These are phyloP conservation scores for Uloborus plumipes DNA, from an alignment of 2,888 invertebrate genomes.

Conservation along the genomic window DNA sequence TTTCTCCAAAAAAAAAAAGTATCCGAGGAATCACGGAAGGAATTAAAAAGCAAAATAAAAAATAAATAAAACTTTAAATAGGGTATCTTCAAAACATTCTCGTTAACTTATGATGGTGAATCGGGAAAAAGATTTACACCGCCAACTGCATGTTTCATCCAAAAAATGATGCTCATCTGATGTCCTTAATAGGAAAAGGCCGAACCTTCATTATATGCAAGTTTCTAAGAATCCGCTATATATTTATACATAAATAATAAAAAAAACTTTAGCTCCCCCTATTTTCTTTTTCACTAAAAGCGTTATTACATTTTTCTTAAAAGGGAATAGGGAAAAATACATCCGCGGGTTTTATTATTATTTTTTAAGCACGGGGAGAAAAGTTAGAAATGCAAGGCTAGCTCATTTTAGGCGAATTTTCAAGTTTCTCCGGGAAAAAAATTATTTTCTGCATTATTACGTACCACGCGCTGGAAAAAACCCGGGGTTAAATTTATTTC, in stretches of 20 bases:
- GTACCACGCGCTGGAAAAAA: slow-evolving; percentile 26
- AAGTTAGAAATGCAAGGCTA: slow-evolving; percentile 55
- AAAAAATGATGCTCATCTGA: slow-evolving; percentile 45
- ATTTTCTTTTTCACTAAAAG: slow-evolving; percentile 49
- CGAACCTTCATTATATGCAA: slow-evolving; percentile 52
- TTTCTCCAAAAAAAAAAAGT: background rate
- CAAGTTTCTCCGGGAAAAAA: slow-evolving; percentile 48
- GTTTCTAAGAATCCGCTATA: slow-evolving; percentile 13
- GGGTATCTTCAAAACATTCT: background rate
- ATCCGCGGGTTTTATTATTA: slow-evolving; percentile 2
- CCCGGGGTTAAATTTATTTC: slow-evolving; percentile 19
- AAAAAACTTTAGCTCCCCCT: slow-evolving; percentile 1
- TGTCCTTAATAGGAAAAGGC: slow-evolving; percentile 50
- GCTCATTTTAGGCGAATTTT: slow-evolving; percentile 61
- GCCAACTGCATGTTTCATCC: slow-evolving; percentile 31
- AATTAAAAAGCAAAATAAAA: slow-evolving; percentile 14
- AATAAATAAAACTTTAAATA: too few relatives aligned
- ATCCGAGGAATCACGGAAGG: background rate
- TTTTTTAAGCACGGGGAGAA: slow-evolving; percentile 18
- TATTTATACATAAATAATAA: background rate
- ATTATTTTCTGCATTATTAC: slow-evolving; percentile 63
- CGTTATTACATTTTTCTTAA: slow-evolving; percentile 43
- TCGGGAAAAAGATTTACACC: slow-evolving; percentile 6
- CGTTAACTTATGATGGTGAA: slow-evolving; percentile 4
- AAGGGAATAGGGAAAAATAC: slow-evolving; percentile 18